These are phyloP conservation scores for Chionis minor DNA, from an alignment of 2,113 vertebrate genomes.

Conservation along the genomic window DNA sequence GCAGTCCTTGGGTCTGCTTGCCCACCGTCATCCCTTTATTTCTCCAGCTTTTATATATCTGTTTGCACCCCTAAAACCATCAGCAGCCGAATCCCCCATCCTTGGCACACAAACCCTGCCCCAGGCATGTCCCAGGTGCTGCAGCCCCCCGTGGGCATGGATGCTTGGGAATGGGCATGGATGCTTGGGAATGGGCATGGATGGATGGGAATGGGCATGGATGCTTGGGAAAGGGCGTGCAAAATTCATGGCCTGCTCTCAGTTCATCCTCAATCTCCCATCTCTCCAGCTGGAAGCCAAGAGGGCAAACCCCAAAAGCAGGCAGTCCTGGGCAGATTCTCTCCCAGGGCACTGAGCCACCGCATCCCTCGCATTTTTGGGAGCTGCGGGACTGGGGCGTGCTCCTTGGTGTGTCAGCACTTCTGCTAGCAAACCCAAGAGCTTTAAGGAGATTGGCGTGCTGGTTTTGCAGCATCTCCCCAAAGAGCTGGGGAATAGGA, in stretches of 20 bases:
- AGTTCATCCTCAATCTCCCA: fast-evolving
- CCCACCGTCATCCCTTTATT: not conserved
- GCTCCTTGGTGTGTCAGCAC: not conserved
- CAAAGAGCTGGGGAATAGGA: not conserved
- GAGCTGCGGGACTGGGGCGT: fast-evolving
- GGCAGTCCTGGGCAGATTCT: not conserved
- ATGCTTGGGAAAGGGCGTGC: too few species aligned
- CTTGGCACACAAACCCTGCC: not conserved
- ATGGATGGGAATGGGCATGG: not conserved
- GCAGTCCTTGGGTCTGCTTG: too few species aligned
- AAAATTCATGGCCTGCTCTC: not conserved
- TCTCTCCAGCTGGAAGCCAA: not conserved
- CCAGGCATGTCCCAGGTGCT: not conserved
- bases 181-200: not conserved
- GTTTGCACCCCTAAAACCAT: not conserved
- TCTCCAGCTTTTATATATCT: not conserved
- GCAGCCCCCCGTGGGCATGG: not conserved
- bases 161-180: not conserved
- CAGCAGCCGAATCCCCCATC: not conserved
- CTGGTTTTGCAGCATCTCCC: not conserved
- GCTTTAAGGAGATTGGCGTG: not conserved
- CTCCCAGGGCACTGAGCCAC: not conserved
- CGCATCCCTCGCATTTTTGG: not conserved
- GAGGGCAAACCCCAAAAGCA: not conserved
- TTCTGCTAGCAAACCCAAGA: not conserved